phyloP scores from a whole-genome alignment of 2,888 invertebrate species.

The Clunio marinus region DNA sequence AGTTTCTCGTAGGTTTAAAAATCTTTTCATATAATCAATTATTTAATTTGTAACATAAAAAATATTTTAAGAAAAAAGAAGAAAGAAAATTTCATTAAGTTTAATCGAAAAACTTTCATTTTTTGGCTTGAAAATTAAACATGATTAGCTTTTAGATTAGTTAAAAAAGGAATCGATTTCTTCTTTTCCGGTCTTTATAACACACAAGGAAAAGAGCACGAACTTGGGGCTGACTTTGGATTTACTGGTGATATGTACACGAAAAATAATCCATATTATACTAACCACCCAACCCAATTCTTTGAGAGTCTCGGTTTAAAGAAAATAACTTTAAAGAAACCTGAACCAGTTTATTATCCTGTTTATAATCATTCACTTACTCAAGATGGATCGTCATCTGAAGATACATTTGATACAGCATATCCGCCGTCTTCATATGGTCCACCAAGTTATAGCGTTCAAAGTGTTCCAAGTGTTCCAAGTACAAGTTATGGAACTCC shows the following conservation, averaged over 20 bases:
- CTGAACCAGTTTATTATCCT: neutral
- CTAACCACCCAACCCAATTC: neutral
- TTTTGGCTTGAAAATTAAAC: neutral
- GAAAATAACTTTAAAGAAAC: neutral
- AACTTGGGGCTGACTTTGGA: conserved; percentile 15
- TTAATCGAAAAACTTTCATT: neutral
- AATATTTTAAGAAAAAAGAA: neutral
- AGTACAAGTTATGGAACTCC: conserved; percentile 3
- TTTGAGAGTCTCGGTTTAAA: no score
- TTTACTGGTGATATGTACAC: conserved; percentile 10
- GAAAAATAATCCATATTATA: conserved; percentile 26
- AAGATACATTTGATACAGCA: neutral
- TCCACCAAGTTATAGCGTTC: neutral
- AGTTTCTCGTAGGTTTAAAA: neutral
- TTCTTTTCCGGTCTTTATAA: conserved; percentile 9
- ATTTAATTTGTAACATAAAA: no score
- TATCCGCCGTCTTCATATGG: neutral
- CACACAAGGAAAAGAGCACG: conserved; percentile 9
- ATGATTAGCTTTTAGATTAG: no score
- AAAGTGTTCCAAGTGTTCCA: neutral
- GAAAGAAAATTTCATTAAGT: neutral
- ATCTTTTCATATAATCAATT: no score
- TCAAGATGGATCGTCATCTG: neutral
- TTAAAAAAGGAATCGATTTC: neutral
- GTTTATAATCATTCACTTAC: conserved; percentile 28